Percentiles rank a stretch among this genome's conserved stretches.
Conservation (phyloP, 2,797 vertebrate genomes). For the Leptodactylus fallax region DNA sequence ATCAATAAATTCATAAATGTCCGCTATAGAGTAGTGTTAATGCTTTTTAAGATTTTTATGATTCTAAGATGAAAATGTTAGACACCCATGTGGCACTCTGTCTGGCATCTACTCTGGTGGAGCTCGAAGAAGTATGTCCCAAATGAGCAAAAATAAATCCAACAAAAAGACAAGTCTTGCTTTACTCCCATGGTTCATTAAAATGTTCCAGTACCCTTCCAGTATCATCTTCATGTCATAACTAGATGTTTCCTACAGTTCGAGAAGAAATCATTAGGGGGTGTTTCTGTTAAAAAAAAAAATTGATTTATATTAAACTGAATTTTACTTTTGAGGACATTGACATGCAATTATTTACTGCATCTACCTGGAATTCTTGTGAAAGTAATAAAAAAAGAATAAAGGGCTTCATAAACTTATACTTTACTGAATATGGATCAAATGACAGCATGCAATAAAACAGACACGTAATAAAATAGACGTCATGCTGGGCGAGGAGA, state of each 20-base stretch:
- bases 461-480: too few relatives aligned
- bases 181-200: neutral
- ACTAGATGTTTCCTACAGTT: neutral
- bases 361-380: neutral
- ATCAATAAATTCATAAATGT: too few relatives aligned
- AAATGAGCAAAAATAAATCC: neutral
- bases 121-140: neutral
- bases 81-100: neutral
- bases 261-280: neutral
- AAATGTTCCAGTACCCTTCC: neutral
- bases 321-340: neutral
- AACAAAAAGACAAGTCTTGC: neutral
- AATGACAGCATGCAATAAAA: neutral
- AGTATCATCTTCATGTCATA: neutral
- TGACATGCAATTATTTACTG: neutral
- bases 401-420: neutral
- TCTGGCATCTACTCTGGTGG: neutral
- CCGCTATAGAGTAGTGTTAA: too few relatives aligned
- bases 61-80: neutral
- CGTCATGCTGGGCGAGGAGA: too few relatives aligned
- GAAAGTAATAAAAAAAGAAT: too few relatives aligned
- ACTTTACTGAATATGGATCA: neutral
- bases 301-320: neutral
- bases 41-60: neutral
- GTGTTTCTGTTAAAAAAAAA: neutral